Evolutionary conservation across 2,888 invertebrate species (phyloP), one percentile per base, ranked within the genome.

Genomic region (Beris chalybata): DNA sequence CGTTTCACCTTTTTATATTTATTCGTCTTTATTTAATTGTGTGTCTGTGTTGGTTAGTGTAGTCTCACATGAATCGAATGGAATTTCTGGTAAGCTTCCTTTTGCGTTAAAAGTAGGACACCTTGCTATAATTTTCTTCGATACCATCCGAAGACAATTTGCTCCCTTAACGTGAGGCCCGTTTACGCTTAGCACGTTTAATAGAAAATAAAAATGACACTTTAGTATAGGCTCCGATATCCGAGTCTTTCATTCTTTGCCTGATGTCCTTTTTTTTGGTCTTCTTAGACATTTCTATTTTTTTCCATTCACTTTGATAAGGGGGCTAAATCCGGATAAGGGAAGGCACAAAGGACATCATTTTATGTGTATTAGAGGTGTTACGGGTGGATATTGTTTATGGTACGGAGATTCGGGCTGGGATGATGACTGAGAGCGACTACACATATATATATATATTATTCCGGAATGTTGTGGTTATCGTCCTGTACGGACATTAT

Each of bases 341-440:
- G 43, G 48, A 52, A 56, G 47, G 64, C 56, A 53, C 65, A 55
- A 59, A 57, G 65, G 61, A 68, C 63, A 61, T 63, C 66, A 68
- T 68, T 68, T 68, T 63, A 55, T 68, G 64, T 66, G 68, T 68
- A 63, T 68, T 68, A 68, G 65, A 66, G 66, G 58, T 57, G 57
- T 66, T 64, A 45, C n/a, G 64, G 50, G 52, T 22, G 54, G 61
- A 58, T 58, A 69, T 69, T 64, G 69, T 66, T 66, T 68, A 68
- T 68, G 64, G 61, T 50, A 32, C 43, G 50, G 52, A 38, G 38
- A 61, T 50, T 50, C 32, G 31, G 50, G 22, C 50, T 22, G 43
- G 7, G 9, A 22, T 9, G 61, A 47, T 52, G 9, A 52, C 61
- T 9, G 50, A 9, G 12, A 29, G 15, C 6, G 7, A 13, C 15